Conservation (phyloP, 2,888 invertebrate genomes). For the Seladonia tumulorum region DNA sequence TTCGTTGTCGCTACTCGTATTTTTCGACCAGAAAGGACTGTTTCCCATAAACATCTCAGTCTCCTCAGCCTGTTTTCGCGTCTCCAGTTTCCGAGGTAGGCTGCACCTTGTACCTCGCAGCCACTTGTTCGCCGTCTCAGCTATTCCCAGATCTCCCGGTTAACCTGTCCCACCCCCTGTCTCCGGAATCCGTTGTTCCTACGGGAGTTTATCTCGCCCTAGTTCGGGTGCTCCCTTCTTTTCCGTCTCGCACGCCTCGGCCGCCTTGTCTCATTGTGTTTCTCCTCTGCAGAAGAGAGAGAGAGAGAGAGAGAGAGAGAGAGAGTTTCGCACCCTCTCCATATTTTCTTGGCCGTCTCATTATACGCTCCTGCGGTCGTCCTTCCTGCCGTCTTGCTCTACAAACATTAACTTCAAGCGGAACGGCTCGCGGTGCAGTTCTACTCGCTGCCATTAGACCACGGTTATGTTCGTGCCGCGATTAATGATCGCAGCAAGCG, state of each 20-base stretch:
- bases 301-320: background rate
- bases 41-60: background rate
- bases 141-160: slow-evolving; percentile 1
- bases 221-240: background rate
- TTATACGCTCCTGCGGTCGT: slow-evolving; percentile 37
- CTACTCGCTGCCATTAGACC: slow-evolving; percentile 50
- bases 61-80: background rate
- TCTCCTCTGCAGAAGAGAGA: no score
- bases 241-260: background rate
- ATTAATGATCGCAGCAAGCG: background rate
- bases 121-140: slow-evolving; percentile 10
- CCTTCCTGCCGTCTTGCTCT: slow-evolving; percentile 39
- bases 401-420: slow-evolving; percentile 46
- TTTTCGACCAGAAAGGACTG: background rate
- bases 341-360: slow-evolving; percentile 43
- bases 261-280: background rate
- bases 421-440: slow-evolving; percentile 40
- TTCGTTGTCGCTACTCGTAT: background rate
- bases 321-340: background rate
- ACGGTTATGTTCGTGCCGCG: slow-evolving; percentile 1
- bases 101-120: background rate
- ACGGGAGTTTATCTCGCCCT: background rate
- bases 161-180: background rate
- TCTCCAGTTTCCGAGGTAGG: background rate
- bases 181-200: background rate